A percentile compares a stretch with the other conserved stretches of the same genome.
phyloP scores from a whole-genome alignment of 1,140 invertebrate species.

The Papilio aristodemus region DNA sequence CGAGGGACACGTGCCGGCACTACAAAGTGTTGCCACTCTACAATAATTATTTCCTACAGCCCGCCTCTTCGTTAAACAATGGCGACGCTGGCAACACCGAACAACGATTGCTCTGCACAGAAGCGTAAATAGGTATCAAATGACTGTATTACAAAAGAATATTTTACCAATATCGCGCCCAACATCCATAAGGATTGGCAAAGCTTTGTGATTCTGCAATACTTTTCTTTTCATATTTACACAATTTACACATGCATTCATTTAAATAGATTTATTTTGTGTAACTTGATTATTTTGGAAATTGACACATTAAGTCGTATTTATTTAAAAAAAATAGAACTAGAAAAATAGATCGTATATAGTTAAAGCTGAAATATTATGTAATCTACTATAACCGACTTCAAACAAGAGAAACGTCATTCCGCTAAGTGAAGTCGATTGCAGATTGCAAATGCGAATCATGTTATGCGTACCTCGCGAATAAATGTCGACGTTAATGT shows the following conservation, averaged over 20 bases:
- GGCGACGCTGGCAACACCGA: slow-evolving; percentile 54
- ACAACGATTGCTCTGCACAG: slow-evolving; percentile 48
- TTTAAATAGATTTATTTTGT: no score
- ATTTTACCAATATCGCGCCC: background rate
- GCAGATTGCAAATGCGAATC: slow-evolving; percentile 31
- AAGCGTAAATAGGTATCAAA: slow-evolving; percentile 44
- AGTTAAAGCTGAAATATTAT: background rate
- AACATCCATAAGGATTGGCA: background rate
- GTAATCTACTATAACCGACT: background rate
- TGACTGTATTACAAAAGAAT: slow-evolving; percentile 14
- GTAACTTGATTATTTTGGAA: no score
- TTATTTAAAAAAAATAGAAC: no score
- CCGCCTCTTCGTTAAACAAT: slow-evolving; percentile 55
- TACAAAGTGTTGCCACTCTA: slow-evolving; percentile 68
- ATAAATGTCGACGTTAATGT: background rate
- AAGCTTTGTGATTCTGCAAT: no score
- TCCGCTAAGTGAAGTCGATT: slow-evolving; percentile 23
- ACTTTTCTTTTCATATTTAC: no score
- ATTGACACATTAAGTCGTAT: no score
- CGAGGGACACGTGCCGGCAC: slow-evolving; percentile 57
- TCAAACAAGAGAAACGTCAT: slow-evolving; percentile 21
- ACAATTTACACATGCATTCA: no score
- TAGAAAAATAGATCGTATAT: no score
- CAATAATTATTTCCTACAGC: slow-evolving; percentile 74
- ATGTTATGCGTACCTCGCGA: background rate